Percentiles rank a stretch among this genome's conserved stretches.
Conservation (phyloP, 2,888 invertebrate species). For the Glaucopsyche alexis region DNA sequence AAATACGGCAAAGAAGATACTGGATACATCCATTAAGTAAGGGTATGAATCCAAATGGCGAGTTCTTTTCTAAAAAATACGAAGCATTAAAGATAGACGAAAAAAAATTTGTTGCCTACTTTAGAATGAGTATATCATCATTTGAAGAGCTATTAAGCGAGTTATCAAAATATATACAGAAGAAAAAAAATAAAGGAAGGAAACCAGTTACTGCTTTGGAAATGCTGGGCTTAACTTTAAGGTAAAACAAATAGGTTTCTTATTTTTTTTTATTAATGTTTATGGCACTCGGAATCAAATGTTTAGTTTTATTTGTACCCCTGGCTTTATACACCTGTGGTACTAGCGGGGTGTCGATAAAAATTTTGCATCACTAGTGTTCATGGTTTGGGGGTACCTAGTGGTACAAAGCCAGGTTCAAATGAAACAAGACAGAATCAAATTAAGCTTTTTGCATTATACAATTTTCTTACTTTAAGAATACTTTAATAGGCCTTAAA, state of each 20-base stretch:
- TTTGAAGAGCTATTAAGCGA: constrained; percentile 39
- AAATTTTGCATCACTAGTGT: too few relatives aligned
- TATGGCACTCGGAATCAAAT: too few relatives aligned
- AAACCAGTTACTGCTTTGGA: constrained; percentile 27
- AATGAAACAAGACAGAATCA: too few relatives aligned
- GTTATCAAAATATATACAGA: constrained; percentile 27
- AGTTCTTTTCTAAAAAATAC: constrained; percentile 35
- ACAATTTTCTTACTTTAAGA: constrained; percentile 19
- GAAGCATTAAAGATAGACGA: constrained; percentile 36
- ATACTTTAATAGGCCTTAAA: constrained; percentile 34
- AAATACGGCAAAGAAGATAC: constrained; percentile 27
- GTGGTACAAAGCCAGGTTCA: too few relatives aligned
- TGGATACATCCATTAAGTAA: constrained; percentile 24
- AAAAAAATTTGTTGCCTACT: constrained; percentile 41
- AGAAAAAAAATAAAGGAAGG: constrained; percentile 27
- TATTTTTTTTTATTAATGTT: constrained; percentile 1
- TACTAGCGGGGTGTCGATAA: too few relatives aligned
- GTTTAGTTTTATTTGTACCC: too few relatives aligned
- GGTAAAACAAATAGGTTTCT: constrained; percentile 5
- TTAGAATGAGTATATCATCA: constrained; percentile 44
- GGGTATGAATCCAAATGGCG: constrained; percentile 20
- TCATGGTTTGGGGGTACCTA: too few relatives aligned
- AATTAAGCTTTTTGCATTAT: too few relatives aligned
- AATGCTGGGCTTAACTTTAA: constrained; percentile 25
- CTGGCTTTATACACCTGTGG: too few relatives aligned